Evolutionary conservation across 2,797 vertebrate genomes (phyloP), one percentile per base, ranked within the genome.

Genomic region (Gambusia yucatana): DNA sequence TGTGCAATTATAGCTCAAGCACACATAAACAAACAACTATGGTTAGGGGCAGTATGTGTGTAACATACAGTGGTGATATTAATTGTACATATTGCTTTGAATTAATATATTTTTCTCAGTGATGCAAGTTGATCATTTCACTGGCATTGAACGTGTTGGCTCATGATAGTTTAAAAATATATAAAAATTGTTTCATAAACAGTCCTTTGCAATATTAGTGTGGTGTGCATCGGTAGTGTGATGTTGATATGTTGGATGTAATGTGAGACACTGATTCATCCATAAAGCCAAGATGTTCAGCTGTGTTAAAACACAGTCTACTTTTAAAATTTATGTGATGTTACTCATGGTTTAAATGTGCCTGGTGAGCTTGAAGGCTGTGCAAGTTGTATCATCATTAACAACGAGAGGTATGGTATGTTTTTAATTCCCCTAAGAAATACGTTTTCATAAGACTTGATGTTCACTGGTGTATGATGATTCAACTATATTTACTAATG

Each of bases 311-410:
- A 43, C 67, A 61, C 65, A 50, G 61, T 17, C 11, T 59, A 10
- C 33, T 72, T 79, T 81, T 78, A 83, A 73, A 33, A 85, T 82
- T 30, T 44, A 59, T 57, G 57, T 74, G 43, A 63, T 59, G 57
- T 30, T 59, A 4, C 6, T 28, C 25, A 13, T n/a, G 55, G n/a
- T 28, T 6, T 50, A 44, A 41, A 33, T 39, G 8, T 73, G 57
- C n/a, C 41, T 73, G 73, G 48, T 78, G 81, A 69, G 77, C 75
- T 28, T 76, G 20, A 75, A 7, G 50, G 76, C 73, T 47, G 72
- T 70, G 74, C 61, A 72, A 77, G 76, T 81, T 73, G 65, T 70
- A 59, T 88, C 79, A 83, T 84, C 79, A 84, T 85, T 77, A 83
- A 83, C 75, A 72, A 41, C 22, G 36, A 65, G 67, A 59, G 52